phyloP scores from a whole-genome alignment of 2,113 vertebrate species.

The Psittacus erithacus region DNA sequence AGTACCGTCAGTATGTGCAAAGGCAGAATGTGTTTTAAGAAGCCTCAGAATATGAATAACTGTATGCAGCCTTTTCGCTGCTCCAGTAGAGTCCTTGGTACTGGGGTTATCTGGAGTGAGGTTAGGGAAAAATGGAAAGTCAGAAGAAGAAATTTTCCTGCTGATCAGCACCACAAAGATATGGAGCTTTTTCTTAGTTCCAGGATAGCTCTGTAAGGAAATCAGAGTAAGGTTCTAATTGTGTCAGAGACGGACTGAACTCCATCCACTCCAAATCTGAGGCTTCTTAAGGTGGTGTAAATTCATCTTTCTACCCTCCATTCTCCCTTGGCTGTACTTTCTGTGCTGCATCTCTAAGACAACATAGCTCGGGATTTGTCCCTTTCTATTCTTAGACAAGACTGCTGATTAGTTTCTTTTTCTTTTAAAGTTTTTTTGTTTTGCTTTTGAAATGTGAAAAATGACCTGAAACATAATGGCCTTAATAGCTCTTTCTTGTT shows the following conservation, averaged over 20 bases:
- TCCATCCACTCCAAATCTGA: not conserved
- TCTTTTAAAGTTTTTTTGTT: not conserved
- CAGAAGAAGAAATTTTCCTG: not conserved
- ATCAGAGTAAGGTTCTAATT: not conserved
- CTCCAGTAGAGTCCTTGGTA: not conserved
- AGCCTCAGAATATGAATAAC: not conserved
- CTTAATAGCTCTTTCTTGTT: not conserved
- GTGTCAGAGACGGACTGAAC: not conserved
- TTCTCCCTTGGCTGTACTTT: slow-evolving; percentile 55
- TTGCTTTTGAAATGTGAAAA: slow-evolving; percentile 20
- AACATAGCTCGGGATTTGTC: not conserved
- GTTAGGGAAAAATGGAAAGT: not conserved
- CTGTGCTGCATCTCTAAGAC: slow-evolving; percentile 39
- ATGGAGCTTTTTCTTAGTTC: not conserved
- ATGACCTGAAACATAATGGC: not conserved
- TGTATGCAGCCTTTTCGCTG: not conserved
- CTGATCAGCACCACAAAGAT: not conserved
- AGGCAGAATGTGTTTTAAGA: not conserved
- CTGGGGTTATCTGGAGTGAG: not conserved
- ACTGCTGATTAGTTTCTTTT: not conserved
- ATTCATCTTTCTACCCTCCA: not conserved
- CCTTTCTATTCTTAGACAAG: slow-evolving; percentile 49
- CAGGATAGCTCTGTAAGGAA: not conserved
- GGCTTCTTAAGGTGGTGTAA: not conserved
- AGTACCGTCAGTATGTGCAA: not conserved